These are phyloP conservation scores for Xylota sylvarum DNA, from an alignment of 2,888 invertebrate species.

Conservation along the genomic window DNA sequence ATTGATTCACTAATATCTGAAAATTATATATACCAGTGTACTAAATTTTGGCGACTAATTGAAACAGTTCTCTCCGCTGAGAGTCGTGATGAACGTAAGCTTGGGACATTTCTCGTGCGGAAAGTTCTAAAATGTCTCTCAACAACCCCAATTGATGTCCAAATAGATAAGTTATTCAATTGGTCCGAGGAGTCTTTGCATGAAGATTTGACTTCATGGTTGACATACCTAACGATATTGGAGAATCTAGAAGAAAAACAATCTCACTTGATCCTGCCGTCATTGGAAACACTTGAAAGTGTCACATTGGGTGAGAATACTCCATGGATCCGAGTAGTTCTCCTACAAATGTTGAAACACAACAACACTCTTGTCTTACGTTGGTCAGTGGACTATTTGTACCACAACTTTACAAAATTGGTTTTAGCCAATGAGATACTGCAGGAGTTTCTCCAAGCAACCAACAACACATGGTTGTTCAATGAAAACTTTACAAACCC, in stretches of 20 bases:
- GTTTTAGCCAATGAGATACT: conserved; percentile 78
- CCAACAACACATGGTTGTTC: conserved; percentile 81
- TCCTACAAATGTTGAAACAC: conserved; percentile 80
- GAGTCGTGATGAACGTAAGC: conserved; percentile 79
- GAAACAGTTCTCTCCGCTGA: conserved; percentile 79
- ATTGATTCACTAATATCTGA: conserved; percentile 29
- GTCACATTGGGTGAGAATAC: conserved; percentile 63
- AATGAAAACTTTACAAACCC: conserved; percentile 74
- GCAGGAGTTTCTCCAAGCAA: conserved; percentile 79
- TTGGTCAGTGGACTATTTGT: conserved; percentile 81
- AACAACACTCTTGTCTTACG: conserved; percentile 82
- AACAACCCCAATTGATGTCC: background rate
- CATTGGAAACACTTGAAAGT: conserved; percentile 77
- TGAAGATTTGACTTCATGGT: conserved; percentile 78
- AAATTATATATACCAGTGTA: background rate
- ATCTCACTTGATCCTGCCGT: conserved; percentile 83
- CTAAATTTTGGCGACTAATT: conserved; percentile 68
- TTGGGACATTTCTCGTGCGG: conserved; percentile 80
- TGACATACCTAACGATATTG: conserved; percentile 80
- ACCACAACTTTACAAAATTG: conserved; percentile 71
- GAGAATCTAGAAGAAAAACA: conserved; percentile 83
- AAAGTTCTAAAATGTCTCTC: conserved; percentile 73
- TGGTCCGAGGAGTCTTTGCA: background rate
- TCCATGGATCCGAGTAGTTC: conserved; percentile 80
- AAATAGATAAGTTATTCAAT: conserved; percentile 26